Evolutionary conservation across 2,113 vertebrate species (phyloP).

Genomic region (Cynoglossus semilaevis): DNA sequence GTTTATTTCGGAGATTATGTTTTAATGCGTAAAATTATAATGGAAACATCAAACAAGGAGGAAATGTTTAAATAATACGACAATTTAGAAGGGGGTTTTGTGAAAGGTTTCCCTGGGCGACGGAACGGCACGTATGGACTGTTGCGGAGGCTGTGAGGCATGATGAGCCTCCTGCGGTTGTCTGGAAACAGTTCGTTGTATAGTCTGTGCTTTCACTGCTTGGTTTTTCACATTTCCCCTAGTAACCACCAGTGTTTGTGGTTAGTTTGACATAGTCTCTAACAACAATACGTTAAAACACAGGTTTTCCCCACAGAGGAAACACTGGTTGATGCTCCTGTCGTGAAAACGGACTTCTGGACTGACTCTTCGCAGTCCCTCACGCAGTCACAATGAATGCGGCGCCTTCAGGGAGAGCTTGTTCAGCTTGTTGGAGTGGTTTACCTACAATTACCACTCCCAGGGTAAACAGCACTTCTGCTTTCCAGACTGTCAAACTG

Average conservation of each 20-base stretch:
- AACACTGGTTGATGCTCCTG: slow-evolving; percentile 38
- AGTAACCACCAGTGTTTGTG: slow-evolving; percentile 1
- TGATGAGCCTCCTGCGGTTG: slow-evolving; percentile 18
- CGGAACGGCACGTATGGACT: slow-evolving; percentile 12
- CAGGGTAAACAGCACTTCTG: background rate
- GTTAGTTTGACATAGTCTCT: background rate
- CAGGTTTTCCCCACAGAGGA: background rate
- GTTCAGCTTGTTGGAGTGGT: slow-evolving; percentile 46
- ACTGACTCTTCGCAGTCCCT: slow-evolving; percentile 1
- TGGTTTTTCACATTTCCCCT: slow-evolving; percentile 30
- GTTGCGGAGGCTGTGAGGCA: slow-evolving; percentile 28
- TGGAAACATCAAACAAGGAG: fast-evolving
- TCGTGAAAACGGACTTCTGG: background rate
- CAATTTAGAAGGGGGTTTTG: slow-evolving; percentile 10
- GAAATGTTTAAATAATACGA: background rate
- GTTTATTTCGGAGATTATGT: fast-evolving
- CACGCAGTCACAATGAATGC: slow-evolving; percentile 23
- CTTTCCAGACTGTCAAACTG: background rate
- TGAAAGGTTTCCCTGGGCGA: slow-evolving; percentile 18
- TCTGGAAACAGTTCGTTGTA: slow-evolving; percentile 49
- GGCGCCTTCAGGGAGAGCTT: slow-evolving; percentile 23
- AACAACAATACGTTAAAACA: background rate
- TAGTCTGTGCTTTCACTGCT: slow-evolving; percentile 8
- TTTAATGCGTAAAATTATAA: fast-evolving
- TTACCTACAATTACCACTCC: slow-evolving; percentile 23